Evolutionary conservation across 2,888 invertebrate genomes (phyloP).

Genomic region (Meteorus colon): DNA sequence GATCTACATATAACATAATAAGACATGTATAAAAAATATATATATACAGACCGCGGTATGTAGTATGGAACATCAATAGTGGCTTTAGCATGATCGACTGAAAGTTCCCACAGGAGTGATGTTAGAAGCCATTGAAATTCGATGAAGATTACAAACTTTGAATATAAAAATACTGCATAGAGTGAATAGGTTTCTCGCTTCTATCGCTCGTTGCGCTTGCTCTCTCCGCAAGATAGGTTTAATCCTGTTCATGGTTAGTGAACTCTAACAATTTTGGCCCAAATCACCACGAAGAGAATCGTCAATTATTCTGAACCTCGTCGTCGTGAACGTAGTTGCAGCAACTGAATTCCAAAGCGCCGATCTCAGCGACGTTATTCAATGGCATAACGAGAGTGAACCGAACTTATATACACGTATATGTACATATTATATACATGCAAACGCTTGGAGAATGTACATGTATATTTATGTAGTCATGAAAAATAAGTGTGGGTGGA

Average conservation of each 20-base stretch:
- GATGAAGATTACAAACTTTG: slow-evolving; percentile 29
- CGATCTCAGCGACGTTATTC: slow-evolving; percentile 32
- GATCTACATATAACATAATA: neutral
- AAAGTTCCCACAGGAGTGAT: slow-evolving; percentile 19
- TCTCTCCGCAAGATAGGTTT: neutral
- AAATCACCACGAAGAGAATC: slow-evolving; percentile 11
- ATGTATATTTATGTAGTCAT: slow-evolving; percentile 5
- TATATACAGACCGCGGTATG: neutral
- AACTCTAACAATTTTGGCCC: neutral
- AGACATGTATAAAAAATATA: neutral
- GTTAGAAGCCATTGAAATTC: slow-evolving; percentile 25
- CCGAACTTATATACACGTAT: slow-evolving; percentile 3
- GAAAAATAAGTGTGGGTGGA: neutral
- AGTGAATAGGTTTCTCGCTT: neutral
- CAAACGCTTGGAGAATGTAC: neutral
- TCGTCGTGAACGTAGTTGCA: neutral
- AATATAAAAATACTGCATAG: slow-evolving; percentile 23
- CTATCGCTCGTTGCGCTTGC: neutral
- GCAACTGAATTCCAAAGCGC: slow-evolving; percentile 5
- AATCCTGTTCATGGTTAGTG: slow-evolving; percentile 1
- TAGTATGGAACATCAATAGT: neutral
- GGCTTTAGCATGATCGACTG: slow-evolving; percentile 5
- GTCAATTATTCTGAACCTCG: slow-evolving; percentile 21
- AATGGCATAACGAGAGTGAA: slow-evolving; percentile 27
- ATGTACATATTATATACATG: neutral